Conservation (phyloP, 2,113 vertebrate genomes). For the Crocuta crocuta region DNA sequence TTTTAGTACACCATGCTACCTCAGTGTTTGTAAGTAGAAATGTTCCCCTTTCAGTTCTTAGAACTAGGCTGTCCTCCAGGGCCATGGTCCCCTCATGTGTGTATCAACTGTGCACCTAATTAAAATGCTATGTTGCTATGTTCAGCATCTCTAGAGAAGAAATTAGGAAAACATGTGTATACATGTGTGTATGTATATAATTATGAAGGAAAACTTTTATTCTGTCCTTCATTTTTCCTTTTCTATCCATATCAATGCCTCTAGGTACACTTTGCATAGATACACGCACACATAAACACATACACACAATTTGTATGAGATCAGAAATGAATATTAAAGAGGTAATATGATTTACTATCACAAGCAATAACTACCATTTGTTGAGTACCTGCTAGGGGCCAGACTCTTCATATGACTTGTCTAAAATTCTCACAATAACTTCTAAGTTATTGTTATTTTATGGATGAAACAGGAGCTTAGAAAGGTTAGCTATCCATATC, state of each 20-base stretch:
- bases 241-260: not conserved
- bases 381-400: not conserved
- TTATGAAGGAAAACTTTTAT: conserved; percentile 11
- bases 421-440: not conserved
- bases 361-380: not conserved
- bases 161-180: not conserved
- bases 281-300: not conserved
- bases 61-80: not conserved
- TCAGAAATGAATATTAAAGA: not conserved
- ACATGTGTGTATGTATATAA: not conserved
- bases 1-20: not conserved
- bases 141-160: not conserved
- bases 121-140: not conserved
- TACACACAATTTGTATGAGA: no score
- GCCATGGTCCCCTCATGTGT: accelerated
- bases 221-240: not conserved
- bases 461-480: not conserved
- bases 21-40: not conserved
- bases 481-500: not conserved
- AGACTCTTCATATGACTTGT: not conserved
- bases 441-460: not conserved
- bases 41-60: not conserved
- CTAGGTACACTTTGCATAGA: not conserved
- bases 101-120: not conserved
- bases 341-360: not conserved